Base-by-base conservation (phyloP, 2,113 vertebrate species). In the Peucedramus taeniatus region DNA sequence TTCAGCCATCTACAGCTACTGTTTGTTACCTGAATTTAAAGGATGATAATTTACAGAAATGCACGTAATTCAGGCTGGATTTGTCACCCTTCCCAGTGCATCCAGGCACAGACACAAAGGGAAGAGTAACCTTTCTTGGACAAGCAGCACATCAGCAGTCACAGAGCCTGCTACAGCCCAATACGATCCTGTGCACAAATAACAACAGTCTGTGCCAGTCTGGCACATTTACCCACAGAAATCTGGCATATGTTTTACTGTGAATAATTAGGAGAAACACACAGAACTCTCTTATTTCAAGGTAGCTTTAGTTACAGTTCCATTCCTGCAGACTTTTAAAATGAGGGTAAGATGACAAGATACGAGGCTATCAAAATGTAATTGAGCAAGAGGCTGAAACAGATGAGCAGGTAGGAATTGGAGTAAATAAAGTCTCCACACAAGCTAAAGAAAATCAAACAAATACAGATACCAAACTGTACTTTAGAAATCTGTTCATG, bases 251-350 rank as follows among this genome's bases (percentile, higher is more conserved):
- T 59, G 65, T 31, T 92, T 92, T 37, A 27, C 80, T 91, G 88
- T 64, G 95, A 97, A 96, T 97, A 96, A 96, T 95, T 60, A 97
- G 42, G 78, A 87, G 64, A 83, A 96, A 95, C 78, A 84, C 56
- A 49, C 26, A 66, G 27, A 83, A 40, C 63, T 90, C 59, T 70
- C 31, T 51, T 91, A 28, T 61, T 90, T 79, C 85, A 94, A 96
- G 87, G 92, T 93, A 94, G 85, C 57, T 91, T 92, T 90, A 83
- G 63, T 72, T 51, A 88, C 7, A 2, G 60, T 14, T 75, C 90
- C 47, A 1, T 78, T 76, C 69, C 77, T 71, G 44, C 82, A 92
- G 80, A 78, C 15, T 81, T 84, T 39, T 26, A 50, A 75, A 87
- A 61, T 0, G 21, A 51, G 35, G 64, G 5, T 72, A 61, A 60